Evolutionary conservation across 64 coral and sea anemone species (phyloP), one percentile per base, ranked within the genome.

Genomic region (Dendronephthya gigantea): DNA sequence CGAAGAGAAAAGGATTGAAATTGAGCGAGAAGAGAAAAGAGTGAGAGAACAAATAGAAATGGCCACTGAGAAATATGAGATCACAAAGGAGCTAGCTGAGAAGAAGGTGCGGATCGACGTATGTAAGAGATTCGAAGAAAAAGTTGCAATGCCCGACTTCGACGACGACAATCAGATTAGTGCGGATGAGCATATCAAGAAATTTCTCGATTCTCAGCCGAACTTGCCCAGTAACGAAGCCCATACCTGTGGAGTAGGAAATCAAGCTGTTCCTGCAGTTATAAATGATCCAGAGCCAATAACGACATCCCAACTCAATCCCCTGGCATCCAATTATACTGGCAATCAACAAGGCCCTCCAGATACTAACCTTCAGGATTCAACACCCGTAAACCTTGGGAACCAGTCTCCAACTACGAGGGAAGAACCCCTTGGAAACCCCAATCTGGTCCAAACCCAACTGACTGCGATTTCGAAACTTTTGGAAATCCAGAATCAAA

Each of bases 11-110:
- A 74, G 12, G 25, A 2, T 74, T 13, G n/a, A 74, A 74, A 74
- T 74, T 27, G n/a, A 74, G 25, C 68, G 68, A 74, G 68, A 74
- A 35, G 68, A 74, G 68, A 74, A 11, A 74, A 74, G 68, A 35
- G 25, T 74, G 13, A 27, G 68, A 9, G 1, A 74, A 35, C n/a
- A 74, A 28, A 74, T 74, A 27, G 17, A 74, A 27, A 35, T 25
- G 1, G 25, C 11, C 30, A 70, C 66, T 25, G 68, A 74, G 30
- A 74, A 35, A 35, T 35, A 30, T 8, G 12, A 74, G 32, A 74
- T 74, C 68, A 12, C n/a, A 13, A 74, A 74, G n/a, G 32, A 74
- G 12, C 32, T 74, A 35, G 68, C 68, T 30, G 68, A 74, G 3
- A 74, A 35, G 9, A 35, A 74, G 68, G 68, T 28, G 11, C 22